phyloP scores from a whole-genome alignment of 2,888 invertebrate genomes.

The Pomacea canaliculata region DNA sequence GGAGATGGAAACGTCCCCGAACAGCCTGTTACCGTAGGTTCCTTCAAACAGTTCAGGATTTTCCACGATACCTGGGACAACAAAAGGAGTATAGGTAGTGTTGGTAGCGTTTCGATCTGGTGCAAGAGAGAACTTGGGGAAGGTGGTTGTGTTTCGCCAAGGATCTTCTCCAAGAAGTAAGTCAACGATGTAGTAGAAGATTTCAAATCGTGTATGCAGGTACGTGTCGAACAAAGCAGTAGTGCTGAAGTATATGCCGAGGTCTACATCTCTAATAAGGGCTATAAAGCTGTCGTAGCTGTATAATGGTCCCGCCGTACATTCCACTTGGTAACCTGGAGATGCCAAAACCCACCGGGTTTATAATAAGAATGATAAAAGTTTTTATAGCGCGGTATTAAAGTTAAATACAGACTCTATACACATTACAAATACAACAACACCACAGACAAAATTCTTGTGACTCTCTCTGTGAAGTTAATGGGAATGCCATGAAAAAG shows the following conservation, averaged over 20 bases:
- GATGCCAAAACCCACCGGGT: too few relatives aligned
- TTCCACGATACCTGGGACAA: slow-evolving; percentile 1
- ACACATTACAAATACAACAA: too few relatives aligned
- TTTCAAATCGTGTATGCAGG: background rate
- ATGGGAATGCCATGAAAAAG: too few relatives aligned
- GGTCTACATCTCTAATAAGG: background rate
- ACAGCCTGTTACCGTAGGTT: slow-evolving; percentile 31
- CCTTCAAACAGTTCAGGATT: slow-evolving; percentile 27
- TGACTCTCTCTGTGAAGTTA: too few relatives aligned
- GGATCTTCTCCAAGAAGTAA: slow-evolving; percentile 38
- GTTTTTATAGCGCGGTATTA: too few relatives aligned
- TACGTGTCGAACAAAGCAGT: background rate
- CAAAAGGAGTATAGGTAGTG: background rate
- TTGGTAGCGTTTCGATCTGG: background rate
- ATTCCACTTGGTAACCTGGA: background rate
- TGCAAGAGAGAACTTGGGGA: background rate
- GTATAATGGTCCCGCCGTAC: too few relatives aligned
- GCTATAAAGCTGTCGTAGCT: background rate
- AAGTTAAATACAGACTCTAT: too few relatives aligned
- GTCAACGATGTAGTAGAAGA: slow-evolving; percentile 45
- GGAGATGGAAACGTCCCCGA: slow-evolving; percentile 24
- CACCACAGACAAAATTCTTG: too few relatives aligned
- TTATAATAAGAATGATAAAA: too few relatives aligned
- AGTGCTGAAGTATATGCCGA: background rate
- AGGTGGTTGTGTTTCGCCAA: background rate